Percentiles rank a stretch among this genome's conserved stretches.
Conservation (phyloP, 2,888 invertebrate genomes). For the Schrankia costaestrigalis region DNA sequence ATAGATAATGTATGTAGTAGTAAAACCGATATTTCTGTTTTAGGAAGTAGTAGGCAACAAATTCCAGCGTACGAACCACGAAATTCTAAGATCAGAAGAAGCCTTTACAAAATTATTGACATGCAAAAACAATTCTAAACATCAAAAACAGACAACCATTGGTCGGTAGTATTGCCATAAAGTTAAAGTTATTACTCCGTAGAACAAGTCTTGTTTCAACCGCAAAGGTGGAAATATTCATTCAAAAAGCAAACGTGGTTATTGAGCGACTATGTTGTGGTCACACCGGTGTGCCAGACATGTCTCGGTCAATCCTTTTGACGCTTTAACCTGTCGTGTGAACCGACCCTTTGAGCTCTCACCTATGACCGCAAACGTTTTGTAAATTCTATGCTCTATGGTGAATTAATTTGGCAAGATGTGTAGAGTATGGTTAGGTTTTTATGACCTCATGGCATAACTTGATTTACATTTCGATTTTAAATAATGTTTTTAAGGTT, state of each 20-base stretch:
- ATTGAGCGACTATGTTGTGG: slow-evolving; percentile 59
- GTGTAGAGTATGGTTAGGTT: background rate
- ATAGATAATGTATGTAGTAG: no score
- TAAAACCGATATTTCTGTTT: no score
- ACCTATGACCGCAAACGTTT: slow-evolving; percentile 74
- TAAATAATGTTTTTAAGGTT: no score
- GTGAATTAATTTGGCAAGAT: slow-evolving; percentile 41
- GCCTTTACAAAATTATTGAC: no score
- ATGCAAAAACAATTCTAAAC: slow-evolving; percentile 8
- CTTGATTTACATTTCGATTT: no score
- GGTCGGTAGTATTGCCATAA: no score
- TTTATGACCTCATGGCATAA: no score
- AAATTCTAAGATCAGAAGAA: no score
- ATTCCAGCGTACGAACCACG: no score
- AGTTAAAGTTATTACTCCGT: slow-evolving; percentile 19
- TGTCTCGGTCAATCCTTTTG: slow-evolving; percentile 70
- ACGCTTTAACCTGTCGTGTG: slow-evolving; percentile 57
- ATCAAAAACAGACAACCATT: slow-evolving; percentile 11
- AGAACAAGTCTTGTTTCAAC: slow-evolving; percentile 31
- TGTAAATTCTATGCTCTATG: slow-evolving; percentile 55
- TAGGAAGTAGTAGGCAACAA: no score
- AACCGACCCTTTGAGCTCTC: slow-evolving; percentile 72
- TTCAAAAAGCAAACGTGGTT: slow-evolving; percentile 50
- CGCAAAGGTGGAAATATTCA: slow-evolving; percentile 39
- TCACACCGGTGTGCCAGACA: slow-evolving; percentile 47